phyloP scores from a whole-genome alignment of 2,113 vertebrate species.

The Furnarius figulus region DNA sequence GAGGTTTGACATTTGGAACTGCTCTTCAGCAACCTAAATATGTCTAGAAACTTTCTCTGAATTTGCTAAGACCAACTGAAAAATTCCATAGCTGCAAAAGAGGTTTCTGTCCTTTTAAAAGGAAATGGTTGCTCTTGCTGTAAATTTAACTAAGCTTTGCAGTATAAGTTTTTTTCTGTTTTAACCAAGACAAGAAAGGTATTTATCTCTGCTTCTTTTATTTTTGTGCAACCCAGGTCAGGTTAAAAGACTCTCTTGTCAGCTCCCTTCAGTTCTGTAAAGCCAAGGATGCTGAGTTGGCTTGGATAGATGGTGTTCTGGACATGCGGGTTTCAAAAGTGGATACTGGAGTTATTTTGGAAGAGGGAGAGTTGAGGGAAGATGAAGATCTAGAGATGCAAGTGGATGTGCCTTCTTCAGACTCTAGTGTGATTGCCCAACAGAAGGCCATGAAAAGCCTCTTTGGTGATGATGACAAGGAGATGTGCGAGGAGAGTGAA shows the following conservation, averaged over 20 bases:
- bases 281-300: constrained; percentile 94
- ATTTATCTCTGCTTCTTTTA: background rate
- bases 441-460: constrained; percentile 94
- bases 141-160: background rate
- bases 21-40: background rate
- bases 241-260: constrained; percentile 96
- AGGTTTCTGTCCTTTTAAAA: background rate
- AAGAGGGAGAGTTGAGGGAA: constrained; percentile 88
- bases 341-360: constrained; percentile 93
- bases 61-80: background rate
- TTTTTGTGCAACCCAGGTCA: constrained; percentile 78
- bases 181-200: background rate
- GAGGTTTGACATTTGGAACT: background rate
- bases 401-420: constrained; percentile 81
- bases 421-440: constrained; percentile 82
- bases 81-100: background rate
- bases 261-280: constrained; percentile 98
- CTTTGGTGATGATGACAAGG: constrained; percentile 92
- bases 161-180: background rate
- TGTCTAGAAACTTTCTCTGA: background rate
- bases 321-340: constrained; percentile 98
- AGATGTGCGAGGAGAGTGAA: constrained; percentile 91
- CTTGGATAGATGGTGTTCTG: constrained; percentile 96
- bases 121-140: background rate
- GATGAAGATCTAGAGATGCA: constrained; percentile 86